phyloP scores from a whole-genome alignment of 2,113 vertebrate species.

The Meles meles region DNA sequence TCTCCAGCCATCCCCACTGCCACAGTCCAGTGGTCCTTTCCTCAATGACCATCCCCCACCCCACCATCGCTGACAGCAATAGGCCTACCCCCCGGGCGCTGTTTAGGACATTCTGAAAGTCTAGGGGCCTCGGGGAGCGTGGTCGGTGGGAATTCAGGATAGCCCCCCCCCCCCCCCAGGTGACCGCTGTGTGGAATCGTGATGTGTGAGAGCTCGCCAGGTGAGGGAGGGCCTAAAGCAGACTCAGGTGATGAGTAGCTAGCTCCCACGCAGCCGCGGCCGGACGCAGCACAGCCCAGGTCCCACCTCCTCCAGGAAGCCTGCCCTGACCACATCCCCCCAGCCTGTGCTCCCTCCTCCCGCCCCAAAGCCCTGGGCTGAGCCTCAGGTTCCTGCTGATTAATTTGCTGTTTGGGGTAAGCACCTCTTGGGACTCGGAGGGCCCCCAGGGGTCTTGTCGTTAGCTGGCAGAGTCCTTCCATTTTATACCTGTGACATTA shows the following conservation, averaged over 20 bases:
- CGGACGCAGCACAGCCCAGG: neutral
- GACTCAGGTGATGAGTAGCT: neutral
- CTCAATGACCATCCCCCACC: accelerated
- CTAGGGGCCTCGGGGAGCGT: neutral
- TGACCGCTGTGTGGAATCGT: neutral
- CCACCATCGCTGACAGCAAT: accelerated
- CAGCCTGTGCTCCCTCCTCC: neutral
- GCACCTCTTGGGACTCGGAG: neutral
- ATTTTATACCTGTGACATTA: neutral
- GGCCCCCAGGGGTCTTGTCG: neutral
- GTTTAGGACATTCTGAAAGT: neutral
- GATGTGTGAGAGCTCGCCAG: neutral
- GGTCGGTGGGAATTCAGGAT: neutral
- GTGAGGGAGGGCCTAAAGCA: neutral
- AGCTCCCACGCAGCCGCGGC: neutral
- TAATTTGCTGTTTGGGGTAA: too few relatives aligned
- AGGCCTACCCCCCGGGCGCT: too few relatives aligned
- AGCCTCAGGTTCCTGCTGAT: neutral
- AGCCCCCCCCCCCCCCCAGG: neutral
- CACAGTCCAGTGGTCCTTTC: neutral
- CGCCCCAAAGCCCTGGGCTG: neutral
- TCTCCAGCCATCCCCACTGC: neutral
- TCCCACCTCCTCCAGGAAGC: neutral
- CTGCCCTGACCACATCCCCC: neutral
- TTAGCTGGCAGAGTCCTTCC: neutral